A percentile compares a stretch with the other conserved stretches of the same genome.
These are phyloP conservation scores for Equus quagga DNA, from an alignment of 2,113 vertebrate genomes.

Conservation along the genomic window DNA sequence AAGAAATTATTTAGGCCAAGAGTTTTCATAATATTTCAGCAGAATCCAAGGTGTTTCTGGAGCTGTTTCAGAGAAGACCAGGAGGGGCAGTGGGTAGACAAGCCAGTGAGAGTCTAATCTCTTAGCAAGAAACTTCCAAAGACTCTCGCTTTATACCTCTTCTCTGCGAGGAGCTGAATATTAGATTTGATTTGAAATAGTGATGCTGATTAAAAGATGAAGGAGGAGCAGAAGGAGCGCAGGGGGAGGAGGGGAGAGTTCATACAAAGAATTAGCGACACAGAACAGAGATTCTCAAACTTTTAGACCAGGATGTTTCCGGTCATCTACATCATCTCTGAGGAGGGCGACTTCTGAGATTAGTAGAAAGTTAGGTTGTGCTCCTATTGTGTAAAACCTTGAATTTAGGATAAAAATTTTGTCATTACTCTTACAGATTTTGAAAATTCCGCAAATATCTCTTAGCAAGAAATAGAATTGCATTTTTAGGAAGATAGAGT, in stretches of 20 bases:
- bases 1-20: no score
- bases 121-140: background rate
- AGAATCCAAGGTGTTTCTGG: background rate
- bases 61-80: background rate
- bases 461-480: background rate
- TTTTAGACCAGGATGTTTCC: background rate
- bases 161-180: background rate
- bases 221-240: background rate
- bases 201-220: background rate
- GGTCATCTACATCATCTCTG: background rate
- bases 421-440: background rate
- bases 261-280: background rate
- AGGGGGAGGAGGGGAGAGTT: background rate
- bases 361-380: background rate
- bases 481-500: background rate
- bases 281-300: background rate
- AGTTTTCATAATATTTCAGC: background rate
- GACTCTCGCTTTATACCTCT: background rate
- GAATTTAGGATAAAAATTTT: background rate
- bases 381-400: background rate
- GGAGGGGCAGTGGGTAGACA: background rate
- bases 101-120: background rate
- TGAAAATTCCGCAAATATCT: background rate
- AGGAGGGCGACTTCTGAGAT: background rate
- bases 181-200: background rate